These are phyloP conservation scores for Notothenia coriiceps DNA, from an alignment of 2,113 vertebrate species.

Conservation along the genomic window DNA sequence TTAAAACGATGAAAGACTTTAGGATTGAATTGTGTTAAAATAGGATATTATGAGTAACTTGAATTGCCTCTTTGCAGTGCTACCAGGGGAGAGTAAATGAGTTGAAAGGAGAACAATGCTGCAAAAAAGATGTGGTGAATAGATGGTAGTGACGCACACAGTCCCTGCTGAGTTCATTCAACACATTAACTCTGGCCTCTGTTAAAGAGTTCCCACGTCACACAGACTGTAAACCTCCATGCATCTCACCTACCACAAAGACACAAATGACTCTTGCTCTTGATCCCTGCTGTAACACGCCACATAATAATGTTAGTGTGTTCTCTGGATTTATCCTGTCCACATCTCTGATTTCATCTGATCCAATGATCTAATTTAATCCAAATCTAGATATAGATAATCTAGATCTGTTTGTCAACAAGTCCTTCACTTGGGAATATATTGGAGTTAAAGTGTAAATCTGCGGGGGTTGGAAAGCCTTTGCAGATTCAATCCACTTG, in stretches of 20 bases:
- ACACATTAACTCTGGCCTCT: conserved; percentile 31
- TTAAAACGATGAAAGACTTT: neutral
- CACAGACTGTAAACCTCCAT: neutral
- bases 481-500: neutral
- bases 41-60: neutral
- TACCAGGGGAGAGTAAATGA: neutral
- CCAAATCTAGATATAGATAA: conserved; percentile 4
- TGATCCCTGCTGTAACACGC: neutral
- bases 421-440: neutral
- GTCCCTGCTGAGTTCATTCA: conserved; percentile 38
- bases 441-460: conserved; percentile 9
- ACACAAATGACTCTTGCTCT: neutral
- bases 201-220: neutral
- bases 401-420: conserved; percentile 22
- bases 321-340: conserved; percentile 22
- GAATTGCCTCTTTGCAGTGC: neutral
- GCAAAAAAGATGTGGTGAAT: conserved; percentile 22
- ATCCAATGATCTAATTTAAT: conserved; percentile 24
- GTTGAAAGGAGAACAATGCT: conserved; percentile 19
- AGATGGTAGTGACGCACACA: conserved; percentile 25
- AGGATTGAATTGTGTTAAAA: neutral
- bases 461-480: neutral
- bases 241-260: neutral
- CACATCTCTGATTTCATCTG: conserved; percentile 14
- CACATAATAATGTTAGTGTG: neutral